These are phyloP conservation scores for Paradisaea rubra DNA, from an alignment of 2,113 vertebrate genomes.

Conservation along the genomic window DNA sequence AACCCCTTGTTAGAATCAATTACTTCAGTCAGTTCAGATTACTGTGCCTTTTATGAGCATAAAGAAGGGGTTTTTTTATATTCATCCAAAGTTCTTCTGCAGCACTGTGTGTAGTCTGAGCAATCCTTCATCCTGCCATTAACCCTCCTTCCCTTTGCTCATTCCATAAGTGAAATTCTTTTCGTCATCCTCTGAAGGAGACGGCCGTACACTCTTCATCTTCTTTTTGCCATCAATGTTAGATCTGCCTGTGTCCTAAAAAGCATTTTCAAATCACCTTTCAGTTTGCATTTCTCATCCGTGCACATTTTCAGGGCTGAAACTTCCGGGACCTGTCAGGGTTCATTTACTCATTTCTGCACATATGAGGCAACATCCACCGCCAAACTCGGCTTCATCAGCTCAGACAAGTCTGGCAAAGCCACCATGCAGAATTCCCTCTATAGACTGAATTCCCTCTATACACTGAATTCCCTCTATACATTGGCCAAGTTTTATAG, in stretches of 20 bases:
- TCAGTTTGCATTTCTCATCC: slow-evolving; percentile 27
- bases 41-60: neutral
- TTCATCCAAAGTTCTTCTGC: neutral
- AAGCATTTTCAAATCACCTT: slow-evolving; percentile 31
- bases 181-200: neutral
- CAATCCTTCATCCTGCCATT: neutral
- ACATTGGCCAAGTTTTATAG: neutral
- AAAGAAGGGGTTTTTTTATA: neutral
- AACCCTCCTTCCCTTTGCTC: neutral
- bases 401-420: neutral
- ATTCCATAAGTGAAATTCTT: neutral
- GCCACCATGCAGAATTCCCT: neutral
- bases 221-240: neutral
- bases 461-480: neutral
- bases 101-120: neutral
- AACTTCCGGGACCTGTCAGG: neutral
- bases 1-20: neutral
- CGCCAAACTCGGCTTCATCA: neutral
- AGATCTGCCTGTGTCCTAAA: neutral
- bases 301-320: neutral
- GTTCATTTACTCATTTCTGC: neutral
- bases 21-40: neutral
- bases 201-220: neutral
- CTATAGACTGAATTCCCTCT: neutral
- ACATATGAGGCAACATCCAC: neutral